Percentiles rank a stretch among this genome's conserved stretches.
Conservation (phyloP, 30 jellyfish, hydroid and myxozoan genomes). For the Nemopilema nomurai region DNA sequence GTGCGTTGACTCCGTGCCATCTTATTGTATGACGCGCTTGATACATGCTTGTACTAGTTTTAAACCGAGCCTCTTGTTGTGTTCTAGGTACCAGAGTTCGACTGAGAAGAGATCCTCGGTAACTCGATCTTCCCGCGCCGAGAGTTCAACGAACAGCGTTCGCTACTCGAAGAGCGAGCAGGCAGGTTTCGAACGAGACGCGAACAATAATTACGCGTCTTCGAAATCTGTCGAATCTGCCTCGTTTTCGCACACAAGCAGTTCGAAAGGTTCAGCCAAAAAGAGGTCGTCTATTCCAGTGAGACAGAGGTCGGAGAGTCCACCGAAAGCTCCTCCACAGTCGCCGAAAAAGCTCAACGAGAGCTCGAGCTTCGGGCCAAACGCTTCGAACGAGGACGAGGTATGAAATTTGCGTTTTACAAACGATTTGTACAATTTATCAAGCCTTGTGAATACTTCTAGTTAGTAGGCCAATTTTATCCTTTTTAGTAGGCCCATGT, state of each 20-base stretch:
- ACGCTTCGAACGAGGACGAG: conserved; percentile 27
- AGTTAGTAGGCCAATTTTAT: no score
- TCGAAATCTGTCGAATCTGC: conserved; percentile 42
- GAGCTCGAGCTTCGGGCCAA: background rate
- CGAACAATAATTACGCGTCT: conserved; percentile 17
- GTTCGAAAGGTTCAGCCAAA: conserved; percentile 5
- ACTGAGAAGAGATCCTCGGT: conserved; percentile 35
- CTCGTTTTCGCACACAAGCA: conserved; percentile 21
- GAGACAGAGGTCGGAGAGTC: conserved; percentile 16
- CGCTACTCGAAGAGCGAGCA: conserved; percentile 3
- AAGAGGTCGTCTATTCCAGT: conserved; percentile 40
- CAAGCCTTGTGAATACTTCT: no score
- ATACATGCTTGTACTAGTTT: background rate
- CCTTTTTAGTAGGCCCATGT: no score
- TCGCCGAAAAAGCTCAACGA: conserved; percentile 9
- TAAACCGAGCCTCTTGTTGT: background rate
- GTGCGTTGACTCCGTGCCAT: no score
- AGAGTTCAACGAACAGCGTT: background rate
- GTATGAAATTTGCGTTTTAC: background rate
- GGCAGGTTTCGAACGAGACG: conserved; percentile 1
- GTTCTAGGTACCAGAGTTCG: conserved; percentile 16
- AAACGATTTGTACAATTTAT: no score
- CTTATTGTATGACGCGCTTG: no score
- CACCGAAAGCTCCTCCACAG: conserved; percentile 9
- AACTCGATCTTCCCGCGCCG: conserved; percentile 24